Conservation (phyloP, 2,888 invertebrate genomes). For the Aricia artaxerxes region DNA sequence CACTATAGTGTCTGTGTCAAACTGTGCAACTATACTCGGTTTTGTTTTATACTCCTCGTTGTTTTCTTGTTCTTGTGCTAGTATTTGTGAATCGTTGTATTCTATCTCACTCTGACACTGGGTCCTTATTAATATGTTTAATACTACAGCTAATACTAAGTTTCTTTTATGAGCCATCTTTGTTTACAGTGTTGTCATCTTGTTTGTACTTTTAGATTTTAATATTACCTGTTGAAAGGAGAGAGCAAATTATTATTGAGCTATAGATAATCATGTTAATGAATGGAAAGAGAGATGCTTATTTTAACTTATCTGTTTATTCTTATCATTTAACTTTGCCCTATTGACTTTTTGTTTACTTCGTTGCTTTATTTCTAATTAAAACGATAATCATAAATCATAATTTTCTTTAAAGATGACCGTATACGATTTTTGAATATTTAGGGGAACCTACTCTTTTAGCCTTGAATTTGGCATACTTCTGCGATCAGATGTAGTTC, state of each 20-base stretch:
- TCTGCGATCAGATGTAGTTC: too few relatives aligned
- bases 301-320: not conserved
- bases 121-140: constrained; percentile 37
- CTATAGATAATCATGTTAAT: not conserved
- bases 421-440: too few relatives aligned
- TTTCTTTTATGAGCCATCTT: constrained; percentile 40
- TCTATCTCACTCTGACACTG: constrained; percentile 37
- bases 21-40: constrained; percentile 19
- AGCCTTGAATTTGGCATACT: too few relatives aligned
- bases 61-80: constrained; percentile 4
- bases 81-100: constrained; percentile 10
- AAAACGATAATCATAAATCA: too few relatives aligned
- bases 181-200: constrained; percentile 31
- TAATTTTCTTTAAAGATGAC: too few relatives aligned
- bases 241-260: not conserved
- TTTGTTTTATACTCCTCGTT: constrained; percentile 18
- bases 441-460: too few relatives aligned
- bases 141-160: constrained; percentile 38
- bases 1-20: constrained; percentile 23
- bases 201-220: not conserved
- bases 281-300: not conserved
- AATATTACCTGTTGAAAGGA: not conserved
- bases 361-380: not conserved
- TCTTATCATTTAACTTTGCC: not conserved
- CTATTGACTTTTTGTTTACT: not conserved